Percentiles rank a stretch among this genome's conserved stretches.
Evolutionary conservation across 2,113 vertebrate species (phyloP).

Genomic region (Epinephelus fuscoguttatus): DNA sequence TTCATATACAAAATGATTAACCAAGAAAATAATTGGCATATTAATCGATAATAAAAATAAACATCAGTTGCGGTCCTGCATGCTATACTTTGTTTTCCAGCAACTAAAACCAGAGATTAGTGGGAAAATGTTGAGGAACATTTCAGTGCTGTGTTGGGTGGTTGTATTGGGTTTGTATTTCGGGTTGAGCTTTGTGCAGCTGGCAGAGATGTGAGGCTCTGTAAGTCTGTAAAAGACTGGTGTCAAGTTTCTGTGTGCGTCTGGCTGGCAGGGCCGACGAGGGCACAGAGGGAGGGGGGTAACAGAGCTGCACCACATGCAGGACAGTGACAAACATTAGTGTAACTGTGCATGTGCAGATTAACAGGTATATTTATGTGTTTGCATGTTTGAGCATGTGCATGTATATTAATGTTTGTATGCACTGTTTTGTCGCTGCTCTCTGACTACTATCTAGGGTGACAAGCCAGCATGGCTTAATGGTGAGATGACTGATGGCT

Average conservation of each 20-base stretch:
- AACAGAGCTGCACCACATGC: constrained; percentile 20
- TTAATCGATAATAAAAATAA: not conserved
- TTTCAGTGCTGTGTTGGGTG: constrained; percentile 36
- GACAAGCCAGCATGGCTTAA: constrained; percentile 67
- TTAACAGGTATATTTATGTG: not conserved
- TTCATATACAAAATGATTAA: not conserved
- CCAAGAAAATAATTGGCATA: not conserved
- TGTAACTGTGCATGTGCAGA: not conserved
- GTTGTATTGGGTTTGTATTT: constrained; percentile 51
- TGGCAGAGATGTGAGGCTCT: constrained; percentile 63
- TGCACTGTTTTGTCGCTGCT: constrained; percentile 26
- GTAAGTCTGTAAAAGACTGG: constrained; percentile 61
- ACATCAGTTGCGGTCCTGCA: not conserved
- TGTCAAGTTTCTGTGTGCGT: constrained; percentile 67
- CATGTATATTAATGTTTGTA: not conserved
- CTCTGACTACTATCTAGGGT: constrained; percentile 45
- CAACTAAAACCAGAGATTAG: constrained; percentile 13
- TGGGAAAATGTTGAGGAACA: constrained; percentile 8
- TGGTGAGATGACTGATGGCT: constrained; percentile 73
- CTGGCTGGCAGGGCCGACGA: constrained; percentile 65
- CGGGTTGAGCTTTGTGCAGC: constrained; percentile 53
- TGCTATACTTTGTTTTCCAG: not conserved
- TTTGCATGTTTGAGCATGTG: constrained; percentile 1
- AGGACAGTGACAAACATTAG: constrained; percentile 17
- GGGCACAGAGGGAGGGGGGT: constrained; percentile 17